Evolutionary conservation across 2,888 invertebrate species (phyloP), one percentile per base, ranked within the genome.

Genomic region (Coremacera marginata): DNA sequence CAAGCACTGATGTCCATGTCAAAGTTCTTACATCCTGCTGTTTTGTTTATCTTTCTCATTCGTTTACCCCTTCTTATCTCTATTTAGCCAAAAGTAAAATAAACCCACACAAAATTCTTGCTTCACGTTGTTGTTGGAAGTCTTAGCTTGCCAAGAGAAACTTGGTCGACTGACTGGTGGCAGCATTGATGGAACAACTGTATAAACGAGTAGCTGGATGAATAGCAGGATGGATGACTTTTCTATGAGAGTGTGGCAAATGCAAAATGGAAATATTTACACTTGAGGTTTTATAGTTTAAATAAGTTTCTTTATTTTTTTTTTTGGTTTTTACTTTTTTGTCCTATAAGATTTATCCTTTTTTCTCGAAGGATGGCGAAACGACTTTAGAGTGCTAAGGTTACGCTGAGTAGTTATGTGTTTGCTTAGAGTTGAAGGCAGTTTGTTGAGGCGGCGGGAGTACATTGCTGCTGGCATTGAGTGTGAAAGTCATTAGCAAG

Each of bases 231-330:
- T 57, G 19, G 22, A 25, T 63, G 63, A 31, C 63, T 63, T 63
- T 31, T 16, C 31, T 14, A 31, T 8, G 31, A 8, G 11, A 22
- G 63, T 63, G 63, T 25, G 22, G 27, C 63, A 63, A 63, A 63
- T 63, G 49, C 52, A 70, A 70, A 68, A 31, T 57, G 57, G n/a
- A 71, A 71, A 71, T 71, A 71, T 71, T 71, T 71, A 55, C 71
- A 57, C 57, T 63, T 63, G 63, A 63, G 63, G 63, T 63, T 63
- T 63, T 31, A 63, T 31, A 31, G 63, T n/a, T 63, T 31, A 31
- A 63, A 16, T 62, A 16, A 7, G 9, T 19, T 22, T 55, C n/a
- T n/a, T n/a, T n/a, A n/a, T 22, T 55, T 55, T 55, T 55, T 55
- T 55, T 19, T 3, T 22, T 1, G 3, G 0, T 27, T 27, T 11